Conservation (phyloP, 2,797 vertebrate genomes). For the Gallinago solitaria region DNA sequence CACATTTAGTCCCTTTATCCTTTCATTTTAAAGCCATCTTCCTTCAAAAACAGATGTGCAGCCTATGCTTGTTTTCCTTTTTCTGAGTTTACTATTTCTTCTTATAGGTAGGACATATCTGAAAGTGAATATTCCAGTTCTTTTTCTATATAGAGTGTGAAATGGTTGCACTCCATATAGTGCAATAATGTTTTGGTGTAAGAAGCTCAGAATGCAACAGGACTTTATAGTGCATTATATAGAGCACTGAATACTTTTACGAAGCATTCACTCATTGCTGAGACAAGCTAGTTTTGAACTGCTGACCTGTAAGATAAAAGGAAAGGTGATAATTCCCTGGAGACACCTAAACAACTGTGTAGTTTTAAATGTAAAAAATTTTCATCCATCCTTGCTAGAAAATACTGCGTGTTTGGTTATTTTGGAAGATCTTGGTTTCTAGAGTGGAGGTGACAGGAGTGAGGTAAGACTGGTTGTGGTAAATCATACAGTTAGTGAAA, state of each 20-base stretch:
- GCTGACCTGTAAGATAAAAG: background rate
- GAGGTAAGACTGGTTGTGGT: background rate
- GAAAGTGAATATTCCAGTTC: background rate
- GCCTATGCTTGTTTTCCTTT: background rate
- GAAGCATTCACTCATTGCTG: background rate
- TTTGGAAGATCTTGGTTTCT: background rate
- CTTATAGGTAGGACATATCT: background rate
- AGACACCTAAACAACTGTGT: background rate
- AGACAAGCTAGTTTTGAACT: background rate
- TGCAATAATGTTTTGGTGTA: background rate
- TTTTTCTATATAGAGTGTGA: background rate
- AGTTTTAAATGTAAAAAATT: background rate
- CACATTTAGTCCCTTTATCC: background rate
- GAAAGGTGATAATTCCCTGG: background rate
- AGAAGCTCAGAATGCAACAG: background rate
- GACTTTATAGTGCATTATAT: background rate
- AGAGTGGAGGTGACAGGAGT: background rate
- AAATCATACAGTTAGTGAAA: background rate
- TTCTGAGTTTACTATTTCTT: background rate
- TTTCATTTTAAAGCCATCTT: background rate
- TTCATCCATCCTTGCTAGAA: background rate
- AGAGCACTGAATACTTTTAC: background rate
- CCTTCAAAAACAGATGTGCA: background rate
- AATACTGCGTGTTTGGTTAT: background rate
- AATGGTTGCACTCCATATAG: background rate